A percentile compares a stretch with the other conserved stretches of the same genome.
These are phyloP conservation scores for Streblospio benedicti DNA, from an alignment of 1,140 invertebrate species.

Conservation along the genomic window DNA sequence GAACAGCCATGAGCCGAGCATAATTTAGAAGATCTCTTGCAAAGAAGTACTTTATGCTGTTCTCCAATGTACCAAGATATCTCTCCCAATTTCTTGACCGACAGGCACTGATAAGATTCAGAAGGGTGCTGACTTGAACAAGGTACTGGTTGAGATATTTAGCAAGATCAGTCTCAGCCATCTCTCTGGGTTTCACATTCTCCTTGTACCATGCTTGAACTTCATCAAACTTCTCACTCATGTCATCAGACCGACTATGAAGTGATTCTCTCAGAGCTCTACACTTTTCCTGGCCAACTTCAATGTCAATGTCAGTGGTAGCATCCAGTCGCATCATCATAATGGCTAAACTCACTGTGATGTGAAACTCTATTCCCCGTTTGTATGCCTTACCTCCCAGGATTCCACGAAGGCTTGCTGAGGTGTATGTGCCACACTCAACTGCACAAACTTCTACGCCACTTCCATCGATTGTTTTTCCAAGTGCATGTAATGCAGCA, in stretches of 20 bases:
- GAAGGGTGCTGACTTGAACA: neutral
- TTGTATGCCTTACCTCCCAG: neutral
- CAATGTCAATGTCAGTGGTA: too few species aligned
- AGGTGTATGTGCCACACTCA: slow-evolving; percentile 7
- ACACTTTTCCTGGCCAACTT: too few species aligned
- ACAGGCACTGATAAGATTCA: neutral
- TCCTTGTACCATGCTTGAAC: too few species aligned
- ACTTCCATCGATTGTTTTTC: neutral
- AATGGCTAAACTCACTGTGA: neutral
- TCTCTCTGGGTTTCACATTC: too few species aligned
- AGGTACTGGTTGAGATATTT: neutral
- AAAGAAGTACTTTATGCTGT: neutral
- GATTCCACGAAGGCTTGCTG: neutral
- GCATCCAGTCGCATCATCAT: too few species aligned
- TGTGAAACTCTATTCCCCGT: slow-evolving; percentile 2
- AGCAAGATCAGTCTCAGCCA: too few species aligned
- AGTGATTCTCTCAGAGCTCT: too few species aligned
- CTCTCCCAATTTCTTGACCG: neutral
- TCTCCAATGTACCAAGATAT: neutral
- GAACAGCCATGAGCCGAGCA: slow-evolving; percentile 2
- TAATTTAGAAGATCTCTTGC: neutral
- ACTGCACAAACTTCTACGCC: neutral
- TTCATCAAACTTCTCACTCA: too few species aligned
- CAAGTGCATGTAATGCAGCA: neutral
- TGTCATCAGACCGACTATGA: too few species aligned